Evolutionary conservation across 2,113 vertebrate genomes (phyloP), one percentile per base, ranked within the genome.

Genomic region (Macquaria ambigua): DNA sequence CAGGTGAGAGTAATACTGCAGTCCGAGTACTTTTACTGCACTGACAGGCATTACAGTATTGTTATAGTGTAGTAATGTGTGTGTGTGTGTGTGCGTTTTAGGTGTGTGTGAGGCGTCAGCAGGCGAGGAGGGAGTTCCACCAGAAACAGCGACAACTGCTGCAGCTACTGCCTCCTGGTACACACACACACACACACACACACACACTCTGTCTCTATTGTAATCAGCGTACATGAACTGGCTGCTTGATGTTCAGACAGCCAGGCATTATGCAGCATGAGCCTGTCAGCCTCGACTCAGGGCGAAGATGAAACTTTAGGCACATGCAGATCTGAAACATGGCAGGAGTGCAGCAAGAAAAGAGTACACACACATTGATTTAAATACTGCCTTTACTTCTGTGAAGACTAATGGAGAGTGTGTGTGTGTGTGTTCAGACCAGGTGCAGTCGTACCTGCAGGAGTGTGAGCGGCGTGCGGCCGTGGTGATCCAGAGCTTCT

Each of bases 401-500:
- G 25, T 55, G 34, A 34, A 34, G 34, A 34, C 34, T 34, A 34
- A 34, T 34, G 34, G 34, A 34, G 3, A 4, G 21, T 81, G 48
- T 67, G 69, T 83, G 64, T 67, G 64, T 69, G 31, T 69, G 53
- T 41, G 23, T 72, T 20, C 71, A 96, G 96, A 90, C 31, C 97
- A 97, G 92, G 89, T 99, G 92, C 93, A 96, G 89, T 94, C 95
- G 52, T 96, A 96, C 92, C 92, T 98, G 90, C 95, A 91, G 61
- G 97, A 98, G 93, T 93, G 96, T 20, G 96, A 98, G 89, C 95
- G 94, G 1, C 95, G 93, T 81, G 96, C 98, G 1, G 98, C 97
- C 39, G 56, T 98, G 85, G 85, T 95, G 84, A 97, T 99, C 90
- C 98, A 99, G 95, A 98, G 95, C 85, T 94, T 95, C 41, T 99